phyloP scores from a whole-genome alignment of 2,113 vertebrate genomes.

The Mellivora capensis region DNA sequence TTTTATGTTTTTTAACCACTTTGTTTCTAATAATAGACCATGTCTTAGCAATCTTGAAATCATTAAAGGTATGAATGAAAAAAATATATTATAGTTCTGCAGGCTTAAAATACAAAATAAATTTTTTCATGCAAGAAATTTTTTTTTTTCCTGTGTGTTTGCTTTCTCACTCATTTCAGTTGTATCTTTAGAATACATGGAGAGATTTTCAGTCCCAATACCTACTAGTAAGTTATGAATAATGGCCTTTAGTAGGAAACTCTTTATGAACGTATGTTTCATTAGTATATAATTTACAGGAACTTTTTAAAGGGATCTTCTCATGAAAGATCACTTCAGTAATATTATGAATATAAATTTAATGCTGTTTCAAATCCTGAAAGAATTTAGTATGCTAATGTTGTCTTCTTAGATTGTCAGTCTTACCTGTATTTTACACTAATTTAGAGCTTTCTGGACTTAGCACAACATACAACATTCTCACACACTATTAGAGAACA shows the following conservation, averaged over 20 bases:
- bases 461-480: background rate
- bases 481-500: background rate
- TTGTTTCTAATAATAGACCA: background rate
- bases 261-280: background rate
- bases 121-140: background rate
- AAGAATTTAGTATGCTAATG: background rate
- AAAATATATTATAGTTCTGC: background rate
- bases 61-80: background rate
- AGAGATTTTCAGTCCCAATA: background rate
- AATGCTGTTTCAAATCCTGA: background rate
- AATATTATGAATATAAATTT: background rate
- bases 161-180: background rate
- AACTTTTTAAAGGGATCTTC: background rate
- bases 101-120: background rate
- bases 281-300: background rate
- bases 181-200: background rate
- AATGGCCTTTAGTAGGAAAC: background rate
- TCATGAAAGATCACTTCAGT: background rate
- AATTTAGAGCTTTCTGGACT: background rate
- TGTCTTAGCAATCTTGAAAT: background rate
- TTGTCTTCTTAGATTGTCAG: background rate
- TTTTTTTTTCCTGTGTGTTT: background rate
- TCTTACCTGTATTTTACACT: background rate
- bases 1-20: background rate
- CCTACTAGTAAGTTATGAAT: background rate